phyloP scores from a whole-genome alignment of 2,113 vertebrate genomes.

The Abramis brama region DNA sequence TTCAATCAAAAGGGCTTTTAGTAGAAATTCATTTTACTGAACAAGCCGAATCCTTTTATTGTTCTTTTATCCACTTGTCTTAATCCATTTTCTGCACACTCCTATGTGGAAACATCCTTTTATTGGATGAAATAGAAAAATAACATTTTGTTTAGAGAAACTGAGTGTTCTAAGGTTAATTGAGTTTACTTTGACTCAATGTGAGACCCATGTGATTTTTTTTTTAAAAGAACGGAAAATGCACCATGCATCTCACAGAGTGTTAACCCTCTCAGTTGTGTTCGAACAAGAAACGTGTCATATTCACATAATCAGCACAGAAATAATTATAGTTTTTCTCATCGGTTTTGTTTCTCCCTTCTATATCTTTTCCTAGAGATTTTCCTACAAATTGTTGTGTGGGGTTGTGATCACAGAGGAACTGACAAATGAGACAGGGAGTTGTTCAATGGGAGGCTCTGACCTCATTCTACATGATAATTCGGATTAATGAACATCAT shows the following conservation, averaged over 20 bases:
- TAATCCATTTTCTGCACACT: background rate
- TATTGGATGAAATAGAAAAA: slow-evolving; percentile 15
- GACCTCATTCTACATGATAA: background rate
- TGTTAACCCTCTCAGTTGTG: background rate
- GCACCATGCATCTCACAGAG: background rate
- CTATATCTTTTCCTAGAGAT: background rate
- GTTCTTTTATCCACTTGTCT: slow-evolving; percentile 18
- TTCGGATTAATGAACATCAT: background rate
- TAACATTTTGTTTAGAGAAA: background rate
- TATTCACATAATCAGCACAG: background rate
- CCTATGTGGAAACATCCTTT: background rate
- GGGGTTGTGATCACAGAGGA: background rate
- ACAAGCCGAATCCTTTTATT: slow-evolving; percentile 18
- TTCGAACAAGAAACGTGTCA: background rate
- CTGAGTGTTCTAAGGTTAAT: background rate
- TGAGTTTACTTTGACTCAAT: background rate
- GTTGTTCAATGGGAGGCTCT: background rate
- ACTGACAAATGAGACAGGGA: background rate
- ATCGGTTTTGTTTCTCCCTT: background rate
- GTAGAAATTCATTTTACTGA: background rate
- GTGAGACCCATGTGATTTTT: background rate
- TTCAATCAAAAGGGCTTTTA: slow-evolving; percentile 24
- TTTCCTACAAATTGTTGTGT: background rate
- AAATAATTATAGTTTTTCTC: background rate
- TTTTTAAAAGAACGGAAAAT: background rate